Evolutionary conservation across 2,113 vertebrate species (phyloP).

Genomic region (Myodes glareolus): DNA sequence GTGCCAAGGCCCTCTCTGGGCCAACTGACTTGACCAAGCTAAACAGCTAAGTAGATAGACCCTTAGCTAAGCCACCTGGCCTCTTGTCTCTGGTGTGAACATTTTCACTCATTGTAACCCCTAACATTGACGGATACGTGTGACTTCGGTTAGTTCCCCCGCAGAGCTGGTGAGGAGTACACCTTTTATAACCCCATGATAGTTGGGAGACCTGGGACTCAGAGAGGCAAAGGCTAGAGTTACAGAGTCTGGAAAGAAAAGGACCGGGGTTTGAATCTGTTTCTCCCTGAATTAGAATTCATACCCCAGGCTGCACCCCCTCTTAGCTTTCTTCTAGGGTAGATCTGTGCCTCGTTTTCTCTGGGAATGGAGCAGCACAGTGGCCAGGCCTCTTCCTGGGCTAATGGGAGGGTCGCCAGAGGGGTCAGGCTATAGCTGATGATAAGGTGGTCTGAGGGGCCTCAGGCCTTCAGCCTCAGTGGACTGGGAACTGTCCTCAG

Average conservation of each 20-base stretch:
- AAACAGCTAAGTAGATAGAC: not conserved
- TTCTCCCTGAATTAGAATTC: not conserved
- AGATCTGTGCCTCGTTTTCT: not conserved
- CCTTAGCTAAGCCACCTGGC: not conserved
- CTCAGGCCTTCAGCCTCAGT: not conserved
- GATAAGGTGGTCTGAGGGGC: not conserved
- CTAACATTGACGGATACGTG: not conserved
- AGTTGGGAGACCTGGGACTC: not conserved
- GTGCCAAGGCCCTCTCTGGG: not conserved
- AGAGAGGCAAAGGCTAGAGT: not conserved
- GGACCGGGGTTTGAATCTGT: fast-evolving
- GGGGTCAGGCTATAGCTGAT: not conserved
- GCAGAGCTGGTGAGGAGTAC: fast-evolving
- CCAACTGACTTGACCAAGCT: not conserved
- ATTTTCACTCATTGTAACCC: not conserved
- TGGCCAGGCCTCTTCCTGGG: not conserved
- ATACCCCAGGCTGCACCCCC: fast-evolving
- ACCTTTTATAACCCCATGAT: not conserved
- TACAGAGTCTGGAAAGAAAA: fast-evolving
- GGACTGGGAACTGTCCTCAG: not conserved
- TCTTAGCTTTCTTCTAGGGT: not conserved
- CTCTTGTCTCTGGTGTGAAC: not conserved
- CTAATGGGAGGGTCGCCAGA: fast-evolving
- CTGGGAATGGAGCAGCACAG: not conserved
- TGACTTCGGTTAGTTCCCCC: not conserved